phyloP scores from a whole-genome alignment of 1,140 invertebrate species.

The Trichonephila inaurata region DNA sequence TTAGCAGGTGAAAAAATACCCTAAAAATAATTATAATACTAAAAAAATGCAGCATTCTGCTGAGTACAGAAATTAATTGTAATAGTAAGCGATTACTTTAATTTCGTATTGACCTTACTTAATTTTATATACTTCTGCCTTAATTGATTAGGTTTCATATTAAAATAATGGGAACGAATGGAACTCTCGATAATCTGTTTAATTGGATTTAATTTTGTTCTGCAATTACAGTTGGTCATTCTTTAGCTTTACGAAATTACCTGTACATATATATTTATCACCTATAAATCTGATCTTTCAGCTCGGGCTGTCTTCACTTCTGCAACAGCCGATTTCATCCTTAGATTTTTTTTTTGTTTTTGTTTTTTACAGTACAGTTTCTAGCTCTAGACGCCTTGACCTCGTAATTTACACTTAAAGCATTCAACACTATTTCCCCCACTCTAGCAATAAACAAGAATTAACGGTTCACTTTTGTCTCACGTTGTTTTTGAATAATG shows the following conservation, averaged over 20 bases:
- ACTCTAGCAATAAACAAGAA: conserved; percentile 53
- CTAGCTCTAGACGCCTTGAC: conserved; percentile 15
- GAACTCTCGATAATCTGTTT: background rate
- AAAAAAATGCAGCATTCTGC: too few relatives aligned
- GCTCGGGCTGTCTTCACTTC: background rate
- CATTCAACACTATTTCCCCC: conserved; percentile 43
- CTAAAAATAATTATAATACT: too few relatives aligned
- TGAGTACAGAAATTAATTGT: too few relatives aligned
- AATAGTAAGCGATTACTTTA: too few relatives aligned
- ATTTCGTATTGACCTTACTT: too few relatives aligned
- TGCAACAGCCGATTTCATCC: background rate
- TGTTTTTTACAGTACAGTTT: background rate
- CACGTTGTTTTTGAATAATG: background rate
- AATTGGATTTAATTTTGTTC: background rate
- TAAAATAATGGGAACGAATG: too few relatives aligned
- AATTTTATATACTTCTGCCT: too few relatives aligned
- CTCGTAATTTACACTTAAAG: conserved; percentile 58
- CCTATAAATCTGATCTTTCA: background rate
- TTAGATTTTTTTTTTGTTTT: background rate
- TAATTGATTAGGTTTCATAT: too few relatives aligned
- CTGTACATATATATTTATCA: background rate
- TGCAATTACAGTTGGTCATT: background rate
- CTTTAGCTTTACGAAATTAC: background rate
- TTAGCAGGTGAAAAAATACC: too few relatives aligned
- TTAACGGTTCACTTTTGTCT: conserved; percentile 54